Evolutionary conservation across 2,888 invertebrate genomes (phyloP).

Genomic region (Plebejus argus): DNA sequence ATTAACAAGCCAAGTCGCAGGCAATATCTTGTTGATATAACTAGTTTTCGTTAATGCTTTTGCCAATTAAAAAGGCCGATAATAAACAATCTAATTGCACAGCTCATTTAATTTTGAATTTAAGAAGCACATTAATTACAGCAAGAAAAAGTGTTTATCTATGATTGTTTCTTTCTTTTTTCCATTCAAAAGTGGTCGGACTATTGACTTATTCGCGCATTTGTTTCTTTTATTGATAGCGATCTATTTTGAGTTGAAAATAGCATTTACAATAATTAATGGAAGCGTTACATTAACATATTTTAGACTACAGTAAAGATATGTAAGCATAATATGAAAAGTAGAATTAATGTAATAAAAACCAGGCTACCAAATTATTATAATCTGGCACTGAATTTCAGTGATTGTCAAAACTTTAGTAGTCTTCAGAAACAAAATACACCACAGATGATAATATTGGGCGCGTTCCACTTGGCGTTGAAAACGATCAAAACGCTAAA

Average conservation of each 20-base stretch:
- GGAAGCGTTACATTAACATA: background rate
- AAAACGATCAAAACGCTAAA: too few relatives aligned
- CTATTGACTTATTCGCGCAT: background rate
- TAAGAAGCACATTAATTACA: constrained; percentile 1
- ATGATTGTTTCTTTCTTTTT: constrained; percentile 7
- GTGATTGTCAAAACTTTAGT: too few relatives aligned
- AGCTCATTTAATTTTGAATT: background rate
- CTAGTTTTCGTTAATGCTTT: background rate
- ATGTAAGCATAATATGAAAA: background rate
- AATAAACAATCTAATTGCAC: background rate
- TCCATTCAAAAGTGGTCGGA: constrained; percentile 3
- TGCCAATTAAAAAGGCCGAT: constrained; percentile 16
- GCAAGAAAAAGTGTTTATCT: constrained; percentile 2
- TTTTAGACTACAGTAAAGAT: background rate
- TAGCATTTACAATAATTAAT: background rate
- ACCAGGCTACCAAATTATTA: too few relatives aligned
- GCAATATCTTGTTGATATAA: background rate
- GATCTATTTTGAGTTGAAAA: background rate
- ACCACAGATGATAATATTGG: too few relatives aligned
- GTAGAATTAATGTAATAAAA: too few relatives aligned
- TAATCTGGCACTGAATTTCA: too few relatives aligned
- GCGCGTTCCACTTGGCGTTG: too few relatives aligned
- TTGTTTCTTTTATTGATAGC: background rate
- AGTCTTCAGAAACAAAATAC: too few relatives aligned
- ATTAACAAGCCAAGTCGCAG: background rate